Evolutionary conservation across 2,888 invertebrate species (phyloP).

Genomic region (Hydroisotoma schaefferi): DNA sequence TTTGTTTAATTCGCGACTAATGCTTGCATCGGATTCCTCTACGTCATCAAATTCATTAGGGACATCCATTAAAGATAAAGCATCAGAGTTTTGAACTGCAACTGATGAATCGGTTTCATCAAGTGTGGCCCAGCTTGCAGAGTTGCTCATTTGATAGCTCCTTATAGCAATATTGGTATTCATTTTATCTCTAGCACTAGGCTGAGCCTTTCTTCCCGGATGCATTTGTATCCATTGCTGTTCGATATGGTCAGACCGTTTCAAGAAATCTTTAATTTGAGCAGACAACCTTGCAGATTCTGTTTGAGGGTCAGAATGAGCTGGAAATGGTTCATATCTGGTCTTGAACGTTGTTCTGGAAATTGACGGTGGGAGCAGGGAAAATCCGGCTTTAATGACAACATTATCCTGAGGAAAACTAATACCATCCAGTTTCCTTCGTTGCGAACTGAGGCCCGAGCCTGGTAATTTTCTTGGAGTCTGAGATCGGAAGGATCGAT

Average conservation of each 20-base stretch:
- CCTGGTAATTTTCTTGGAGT: background rate
- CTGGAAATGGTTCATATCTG: slow-evolving; percentile 63
- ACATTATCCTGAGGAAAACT: slow-evolving; percentile 42
- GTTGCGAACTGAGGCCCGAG: slow-evolving; percentile 4
- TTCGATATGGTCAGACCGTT: slow-evolving; percentile 80
- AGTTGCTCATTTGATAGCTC: slow-evolving; percentile 46
- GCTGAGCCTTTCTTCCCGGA: slow-evolving; percentile 50
- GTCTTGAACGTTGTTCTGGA: slow-evolving; percentile 42
- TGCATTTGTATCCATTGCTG: slow-evolving; percentile 76
- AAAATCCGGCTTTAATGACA: slow-evolving; percentile 46
- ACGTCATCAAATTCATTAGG: slow-evolving; percentile 43
- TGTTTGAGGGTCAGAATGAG: slow-evolving; percentile 71
- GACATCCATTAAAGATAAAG: slow-evolving; percentile 41
- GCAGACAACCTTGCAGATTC: slow-evolving; percentile 70
- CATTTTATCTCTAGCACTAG: slow-evolving; percentile 29
- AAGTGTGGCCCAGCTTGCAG: slow-evolving; percentile 43
- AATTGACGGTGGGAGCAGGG: slow-evolving; percentile 42
- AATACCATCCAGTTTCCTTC: slow-evolving; percentile 18
- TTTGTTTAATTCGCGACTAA: background rate
- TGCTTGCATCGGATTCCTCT: slow-evolving; percentile 32
- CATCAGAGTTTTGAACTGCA: slow-evolving; percentile 39
- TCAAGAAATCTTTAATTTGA: slow-evolving; percentile 75
- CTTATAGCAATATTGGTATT: slow-evolving; percentile 43
- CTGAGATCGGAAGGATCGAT: background rate
- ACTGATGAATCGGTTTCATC: slow-evolving; percentile 42